Evolutionary conservation across 2,113 vertebrate species (phyloP), one percentile per base, ranked within the genome.

Genomic region (Vidua chalybeata): DNA sequence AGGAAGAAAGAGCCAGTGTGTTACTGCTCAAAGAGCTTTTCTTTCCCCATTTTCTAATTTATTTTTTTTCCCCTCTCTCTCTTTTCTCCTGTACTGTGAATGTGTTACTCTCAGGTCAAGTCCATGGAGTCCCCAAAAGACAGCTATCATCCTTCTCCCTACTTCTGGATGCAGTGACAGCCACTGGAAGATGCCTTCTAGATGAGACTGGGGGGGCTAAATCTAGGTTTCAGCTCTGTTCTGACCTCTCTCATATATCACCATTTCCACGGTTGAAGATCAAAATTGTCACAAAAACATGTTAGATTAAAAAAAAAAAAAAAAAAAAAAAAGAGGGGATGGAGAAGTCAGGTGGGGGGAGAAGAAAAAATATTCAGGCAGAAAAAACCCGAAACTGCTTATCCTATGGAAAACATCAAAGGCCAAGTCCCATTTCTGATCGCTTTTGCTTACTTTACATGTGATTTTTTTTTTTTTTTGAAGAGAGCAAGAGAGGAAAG

Each of bases 1-100:
- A 98, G 98, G 98, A 98, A 98, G 98, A 98, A 98, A 98, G 98
- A 97, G 98, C 98, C 97, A 98, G 98, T 98, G 98, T 98, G 96
- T 97, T 97, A 95, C 97, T 98, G 98, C 98, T 98, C 97, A 98
- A 98, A 98, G 98, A 98, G 97, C 98, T 98, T 98, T 98, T 98
- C 98, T 98, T 98, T 96, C 95, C 93, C 84, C 78, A 79, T 96
- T 96, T 58, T 59, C 5, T 5, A 20, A 67, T 7, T 35, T n/a
- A 5, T 51, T 73, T 82, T 77, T 77, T 75, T 19, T 1, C 56
- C 48, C 46, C 43, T 48, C 82, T 84, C 76, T 80, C 91, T 90
- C 88, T 94, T 96, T 98, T 98, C 97, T 98, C 97, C 95, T 94
- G 93, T 77, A 95, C 97, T 97, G 96, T 96, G 96, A 98, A 97